Evolutionary conservation across 2,888 invertebrate genomes (phyloP).

Genomic region (Epinotia bilunana): DNA sequence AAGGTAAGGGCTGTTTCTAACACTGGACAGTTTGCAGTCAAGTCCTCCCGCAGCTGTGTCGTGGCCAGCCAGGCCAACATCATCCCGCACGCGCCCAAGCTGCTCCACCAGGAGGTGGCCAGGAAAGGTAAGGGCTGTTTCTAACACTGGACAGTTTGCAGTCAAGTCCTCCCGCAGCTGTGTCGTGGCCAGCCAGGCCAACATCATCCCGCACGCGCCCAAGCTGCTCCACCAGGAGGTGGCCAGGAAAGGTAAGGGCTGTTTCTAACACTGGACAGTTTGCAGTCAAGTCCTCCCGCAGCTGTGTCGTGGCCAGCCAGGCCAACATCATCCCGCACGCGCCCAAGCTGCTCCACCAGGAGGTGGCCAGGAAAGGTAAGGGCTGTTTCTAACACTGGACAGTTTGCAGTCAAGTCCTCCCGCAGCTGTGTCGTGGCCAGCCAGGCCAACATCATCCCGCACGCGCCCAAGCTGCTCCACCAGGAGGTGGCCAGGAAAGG

Average conservation of each 20-base stretch:
- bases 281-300: slow-evolving; percentile 83
- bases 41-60: slow-evolving; percentile 89
- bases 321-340: slow-evolving; percentile 91
- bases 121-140: slow-evolving; percentile 82
- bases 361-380: slow-evolving; percentile 67
- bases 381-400: slow-evolving; percentile 82
- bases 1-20: slow-evolving; percentile 82
- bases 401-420: slow-evolving; percentile 63
- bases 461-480: slow-evolving; percentile 78
- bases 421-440: slow-evolving; percentile 92
- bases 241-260: slow-evolving; percentile 62
- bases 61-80: slow-evolving; percentile 92
- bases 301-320: slow-evolving; percentile 91
- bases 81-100: slow-evolving; percentile 86
- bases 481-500: slow-evolving; percentile 71
- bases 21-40: no score
- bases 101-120: slow-evolving; percentile 67
- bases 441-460: slow-evolving; percentile 91
- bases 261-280: slow-evolving; percentile 82
- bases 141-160: slow-evolving; percentile 58
- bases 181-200: slow-evolving; percentile 91
- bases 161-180: slow-evolving; percentile 87
- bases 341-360: slow-evolving; percentile 68
- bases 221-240: slow-evolving; percentile 67
- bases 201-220: slow-evolving; percentile 89